Evolutionary conservation across 2,113 vertebrate species (phyloP).

Genomic region (Perca schrenkii): DNA sequence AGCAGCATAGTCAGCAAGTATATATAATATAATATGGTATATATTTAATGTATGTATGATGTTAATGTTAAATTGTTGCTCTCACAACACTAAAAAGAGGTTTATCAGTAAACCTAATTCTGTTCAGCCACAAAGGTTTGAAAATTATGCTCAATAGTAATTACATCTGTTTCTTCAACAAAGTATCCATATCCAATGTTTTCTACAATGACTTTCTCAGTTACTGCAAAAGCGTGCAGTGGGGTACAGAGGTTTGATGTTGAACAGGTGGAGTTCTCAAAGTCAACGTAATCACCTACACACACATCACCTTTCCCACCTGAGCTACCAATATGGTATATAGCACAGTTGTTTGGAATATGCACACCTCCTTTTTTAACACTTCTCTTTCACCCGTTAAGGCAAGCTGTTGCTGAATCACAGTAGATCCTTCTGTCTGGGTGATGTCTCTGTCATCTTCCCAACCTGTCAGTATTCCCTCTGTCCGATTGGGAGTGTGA

Average conservation of each 20-base stretch:
- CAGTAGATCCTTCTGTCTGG: slow-evolving; percentile 1
- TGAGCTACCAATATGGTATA: background rate
- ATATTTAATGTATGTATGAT: background rate
- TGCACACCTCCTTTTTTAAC: slow-evolving; percentile 6
- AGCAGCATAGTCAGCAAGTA: too few species aligned
- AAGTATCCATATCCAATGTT: background rate
- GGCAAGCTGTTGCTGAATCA: slow-evolving; percentile 12
- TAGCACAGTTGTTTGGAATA: slow-evolving; percentile 1
- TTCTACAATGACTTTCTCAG: background rate
- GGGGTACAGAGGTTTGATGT: background rate
- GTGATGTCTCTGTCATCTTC: slow-evolving; percentile 22
- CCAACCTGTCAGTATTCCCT: slow-evolving; percentile 20
- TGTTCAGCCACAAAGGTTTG: background rate
- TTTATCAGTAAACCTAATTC: background rate
- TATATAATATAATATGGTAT: too few species aligned
- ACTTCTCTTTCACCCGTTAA: slow-evolving; percentile 3
- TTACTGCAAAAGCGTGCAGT: background rate
- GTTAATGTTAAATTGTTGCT: background rate
- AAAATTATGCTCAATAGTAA: background rate
- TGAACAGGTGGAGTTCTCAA: background rate
- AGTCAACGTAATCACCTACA: background rate
- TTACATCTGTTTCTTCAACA: background rate
- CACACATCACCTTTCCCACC: background rate
- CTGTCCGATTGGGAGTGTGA: slow-evolving; percentile 3
- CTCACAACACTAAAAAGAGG: background rate